phyloP scores from a whole-genome alignment of 2,888 invertebrate species.

The Ophioninae sp. region DNA sequence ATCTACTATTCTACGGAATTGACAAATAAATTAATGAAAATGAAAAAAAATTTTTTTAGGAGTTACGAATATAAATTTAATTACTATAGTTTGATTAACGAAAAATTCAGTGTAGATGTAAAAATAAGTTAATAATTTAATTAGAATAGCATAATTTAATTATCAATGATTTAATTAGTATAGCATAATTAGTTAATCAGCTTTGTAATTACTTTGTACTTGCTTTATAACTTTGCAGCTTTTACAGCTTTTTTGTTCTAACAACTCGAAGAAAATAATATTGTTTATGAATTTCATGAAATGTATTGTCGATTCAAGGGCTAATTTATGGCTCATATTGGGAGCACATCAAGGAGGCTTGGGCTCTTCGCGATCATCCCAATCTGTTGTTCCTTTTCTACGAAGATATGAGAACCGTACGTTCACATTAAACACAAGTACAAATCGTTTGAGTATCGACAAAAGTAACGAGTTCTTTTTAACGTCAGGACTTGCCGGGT shows the following conservation, averaged over 20 bases:
- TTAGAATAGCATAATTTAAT: no score
- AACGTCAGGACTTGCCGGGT: constrained; percentile 84
- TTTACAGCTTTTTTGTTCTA: not conserved
- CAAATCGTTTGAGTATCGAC: not conserved
- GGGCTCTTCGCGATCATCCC: constrained; percentile 85
- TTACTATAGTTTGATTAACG: no score
- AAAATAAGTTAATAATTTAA: no score
- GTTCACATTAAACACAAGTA: constrained; percentile 15
- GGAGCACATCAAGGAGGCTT: constrained; percentile 90
- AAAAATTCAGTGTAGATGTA: no score
- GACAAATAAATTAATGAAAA: no score
- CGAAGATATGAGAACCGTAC: constrained; percentile 88
- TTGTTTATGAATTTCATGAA: not conserved
- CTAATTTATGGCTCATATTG: constrained; percentile 90
- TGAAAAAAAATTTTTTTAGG: no score
- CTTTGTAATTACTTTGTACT: not conserved
- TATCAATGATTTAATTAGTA: not conserved
- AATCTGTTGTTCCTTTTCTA: constrained; percentile 91
- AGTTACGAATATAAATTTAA: no score
- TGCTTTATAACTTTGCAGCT: not conserved
- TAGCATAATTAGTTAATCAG: not conserved
- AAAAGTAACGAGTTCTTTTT: constrained; percentile 27
- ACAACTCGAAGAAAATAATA: not conserved
- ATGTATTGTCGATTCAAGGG: constrained; percentile 72
- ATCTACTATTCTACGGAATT: no score